These are phyloP conservation scores for Zygothrica quintamaculata DNA, from an alignment of 2,888 invertebrate genomes.

Conservation along the genomic window DNA sequence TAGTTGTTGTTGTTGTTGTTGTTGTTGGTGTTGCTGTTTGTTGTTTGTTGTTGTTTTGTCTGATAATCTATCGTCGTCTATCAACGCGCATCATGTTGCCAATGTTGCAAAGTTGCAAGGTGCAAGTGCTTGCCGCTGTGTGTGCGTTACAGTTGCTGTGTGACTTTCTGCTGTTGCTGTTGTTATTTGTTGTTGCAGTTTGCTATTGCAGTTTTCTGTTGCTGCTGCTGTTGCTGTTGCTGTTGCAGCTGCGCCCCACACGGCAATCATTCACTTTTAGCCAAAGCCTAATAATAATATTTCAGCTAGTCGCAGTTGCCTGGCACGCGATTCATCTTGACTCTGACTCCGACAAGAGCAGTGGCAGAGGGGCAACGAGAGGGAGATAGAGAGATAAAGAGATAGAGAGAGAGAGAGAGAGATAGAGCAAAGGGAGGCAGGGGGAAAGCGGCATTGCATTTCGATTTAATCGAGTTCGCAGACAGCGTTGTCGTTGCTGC, in stretches of 20 bases:
- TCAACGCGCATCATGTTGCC: constrained; percentile 74
- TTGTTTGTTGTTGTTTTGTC: constrained; percentile 28
- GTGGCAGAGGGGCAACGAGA: not conserved
- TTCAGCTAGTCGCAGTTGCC: constrained; percentile 77
- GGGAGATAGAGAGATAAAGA: not conserved
- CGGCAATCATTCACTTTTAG: constrained; percentile 78
- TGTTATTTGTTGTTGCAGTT: constrained; percentile 29
- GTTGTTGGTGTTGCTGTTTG: too few relatives aligned
- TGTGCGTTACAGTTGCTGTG: constrained; percentile 53
- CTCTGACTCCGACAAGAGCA: constrained; percentile 17
- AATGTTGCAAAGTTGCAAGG: constrained; percentile 48
- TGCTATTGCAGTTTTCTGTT: constrained; percentile 50
- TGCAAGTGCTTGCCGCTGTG: constrained; percentile 17
- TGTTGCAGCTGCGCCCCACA: constrained; percentile 55
- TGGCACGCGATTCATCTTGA: constrained; percentile 79
- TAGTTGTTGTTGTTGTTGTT: constrained; percentile 24
- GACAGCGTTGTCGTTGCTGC: constrained; percentile 42
- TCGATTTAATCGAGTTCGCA: constrained; percentile 76
- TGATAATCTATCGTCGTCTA: constrained; percentile 77
- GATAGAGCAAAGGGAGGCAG: not conserved
- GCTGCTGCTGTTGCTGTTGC: constrained; percentile 22
- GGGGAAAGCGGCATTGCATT: constrained; percentile 59
- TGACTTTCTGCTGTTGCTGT: constrained; percentile 23
- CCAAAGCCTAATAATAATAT: constrained; percentile 78
- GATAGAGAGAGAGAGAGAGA: constrained; percentile 3